Evolutionary conservation across 2,797 vertebrate genomes (phyloP).

Genomic region (Sylvia borin): DNA sequence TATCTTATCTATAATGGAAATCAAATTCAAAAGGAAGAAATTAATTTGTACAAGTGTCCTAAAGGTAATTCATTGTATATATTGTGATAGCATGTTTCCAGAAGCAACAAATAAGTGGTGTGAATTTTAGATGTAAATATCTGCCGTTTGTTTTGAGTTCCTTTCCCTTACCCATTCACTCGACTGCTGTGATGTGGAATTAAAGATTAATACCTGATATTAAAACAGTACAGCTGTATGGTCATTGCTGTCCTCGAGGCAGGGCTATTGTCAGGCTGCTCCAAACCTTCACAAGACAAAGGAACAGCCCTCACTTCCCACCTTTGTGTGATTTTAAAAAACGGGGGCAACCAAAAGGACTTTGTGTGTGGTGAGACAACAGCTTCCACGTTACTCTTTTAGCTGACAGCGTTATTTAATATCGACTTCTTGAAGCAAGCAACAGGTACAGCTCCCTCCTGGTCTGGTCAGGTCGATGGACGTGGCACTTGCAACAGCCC

Average conservation of each 20-base stretch:
- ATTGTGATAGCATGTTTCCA: constrained; percentile 94
- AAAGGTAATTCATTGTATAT: constrained; percentile 96
- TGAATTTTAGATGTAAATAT: constrained; percentile 95
- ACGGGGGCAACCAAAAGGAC: background rate
- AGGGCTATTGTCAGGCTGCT: background rate
- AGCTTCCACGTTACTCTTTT: background rate
- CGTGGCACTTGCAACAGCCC: background rate
- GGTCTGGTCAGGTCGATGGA: no score
- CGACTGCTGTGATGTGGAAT: constrained; percentile 95
- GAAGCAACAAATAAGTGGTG: constrained; percentile 85
- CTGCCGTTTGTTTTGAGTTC: constrained; percentile 76
- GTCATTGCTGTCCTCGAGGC: constrained; percentile 42
- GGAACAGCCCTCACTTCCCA: background rate
- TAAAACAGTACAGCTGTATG: constrained; percentile 82
- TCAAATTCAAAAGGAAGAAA: constrained; percentile 78
- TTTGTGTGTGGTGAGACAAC: background rate
- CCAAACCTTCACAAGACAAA: background rate
- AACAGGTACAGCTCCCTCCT: background rate
- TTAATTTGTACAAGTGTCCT: constrained; percentile 90
- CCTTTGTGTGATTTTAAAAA: background rate
- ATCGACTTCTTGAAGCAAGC: background rate
- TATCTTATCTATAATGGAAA: constrained; percentile 85
- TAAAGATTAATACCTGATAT: constrained; percentile 93
- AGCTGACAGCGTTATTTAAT: background rate
- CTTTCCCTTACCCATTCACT: constrained; percentile 84